Percentiles rank a stretch among this genome's conserved stretches.
Evolutionary conservation across 2,113 vertebrate genomes (phyloP).

Genomic region (Sinocyclocheilus anophthalmus): DNA sequence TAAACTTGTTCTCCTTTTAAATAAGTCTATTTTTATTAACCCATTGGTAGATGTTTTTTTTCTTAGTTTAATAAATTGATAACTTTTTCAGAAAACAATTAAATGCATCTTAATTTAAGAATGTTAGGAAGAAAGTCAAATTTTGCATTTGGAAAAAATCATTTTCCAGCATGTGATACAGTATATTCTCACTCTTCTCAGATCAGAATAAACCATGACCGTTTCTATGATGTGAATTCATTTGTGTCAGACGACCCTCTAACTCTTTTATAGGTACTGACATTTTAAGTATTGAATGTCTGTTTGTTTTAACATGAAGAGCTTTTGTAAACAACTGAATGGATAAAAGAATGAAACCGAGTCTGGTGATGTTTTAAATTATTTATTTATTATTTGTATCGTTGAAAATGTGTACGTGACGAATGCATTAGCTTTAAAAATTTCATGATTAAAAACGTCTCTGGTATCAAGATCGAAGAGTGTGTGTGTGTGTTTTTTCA

Average conservation of each 20-base stretch:
- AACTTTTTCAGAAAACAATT: no score
- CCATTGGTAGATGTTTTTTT: no score
- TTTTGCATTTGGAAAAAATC: not conserved
- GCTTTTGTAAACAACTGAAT: conserved; percentile 46
- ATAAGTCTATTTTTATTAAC: no score
- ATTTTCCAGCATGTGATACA: conserved; percentile 20
- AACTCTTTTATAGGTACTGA: conserved; percentile 53
- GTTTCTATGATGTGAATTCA: conserved; percentile 41
- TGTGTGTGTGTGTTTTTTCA: conserved; percentile 17
- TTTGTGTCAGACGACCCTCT: conserved; percentile 35
- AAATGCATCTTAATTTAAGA: not conserved
- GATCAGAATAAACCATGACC: not conserved
- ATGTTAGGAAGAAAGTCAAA: not conserved
- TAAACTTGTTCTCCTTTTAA: no score
- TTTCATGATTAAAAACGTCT: conserved; percentile 54
- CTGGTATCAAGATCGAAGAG: conserved; percentile 45
- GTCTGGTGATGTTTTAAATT: conserved; percentile 57
- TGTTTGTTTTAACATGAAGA: not conserved
- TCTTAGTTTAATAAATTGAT: no score
- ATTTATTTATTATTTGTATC: conserved; percentile 62
- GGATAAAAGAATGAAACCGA: conserved; percentile 26
- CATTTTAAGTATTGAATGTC: conserved; percentile 51
- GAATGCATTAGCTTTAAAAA: conserved; percentile 56
- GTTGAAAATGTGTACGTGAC: conserved; percentile 53
- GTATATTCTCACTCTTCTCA: not conserved